These are phyloP conservation scores for Glyphotaelius pellucidus DNA, from an alignment of 2,888 invertebrate species.

Conservation along the genomic window DNA sequence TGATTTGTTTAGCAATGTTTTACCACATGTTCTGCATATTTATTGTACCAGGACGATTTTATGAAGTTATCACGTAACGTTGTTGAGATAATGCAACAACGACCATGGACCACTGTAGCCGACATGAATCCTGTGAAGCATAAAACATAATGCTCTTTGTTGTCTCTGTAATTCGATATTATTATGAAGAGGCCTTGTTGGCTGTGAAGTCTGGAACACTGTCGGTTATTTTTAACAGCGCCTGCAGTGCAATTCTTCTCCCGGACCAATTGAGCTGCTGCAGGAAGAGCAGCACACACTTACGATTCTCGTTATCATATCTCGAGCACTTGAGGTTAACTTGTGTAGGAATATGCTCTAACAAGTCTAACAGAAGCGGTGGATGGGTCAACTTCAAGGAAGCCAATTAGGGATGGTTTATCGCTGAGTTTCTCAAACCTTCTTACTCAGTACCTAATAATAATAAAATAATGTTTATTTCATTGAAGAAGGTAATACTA, in stretches of 20 bases:
- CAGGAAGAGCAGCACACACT: not conserved
- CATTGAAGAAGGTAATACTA: too few species aligned
- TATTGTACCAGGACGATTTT: too few species aligned
- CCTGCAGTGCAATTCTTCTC: slow-evolving; percentile 8
- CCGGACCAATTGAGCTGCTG: not conserved
- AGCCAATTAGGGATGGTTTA: slow-evolving; percentile 47
- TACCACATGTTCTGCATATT: too few species aligned
- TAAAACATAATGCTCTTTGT: not conserved
- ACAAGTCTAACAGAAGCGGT: not conserved
- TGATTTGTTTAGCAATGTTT: too few species aligned
- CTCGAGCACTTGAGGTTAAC: slow-evolving; percentile 37
- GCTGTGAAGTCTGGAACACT: not conserved
- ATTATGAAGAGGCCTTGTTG: slow-evolving; percentile 2
- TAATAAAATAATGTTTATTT: too few species aligned
- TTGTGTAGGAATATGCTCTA: slow-evolving; percentile 20
- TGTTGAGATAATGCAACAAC: too few species aligned
- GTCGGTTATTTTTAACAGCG: not conserved
- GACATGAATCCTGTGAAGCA: not conserved
- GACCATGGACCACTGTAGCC: not conserved
- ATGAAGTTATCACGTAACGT: too few species aligned
- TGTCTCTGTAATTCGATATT: slow-evolving; percentile 2
- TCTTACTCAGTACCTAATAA: not conserved
- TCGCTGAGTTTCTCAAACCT: not conserved
- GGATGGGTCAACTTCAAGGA: slow-evolving; percentile 21
- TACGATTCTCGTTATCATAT: slow-evolving; percentile 41